A percentile compares a stretch with the other conserved stretches of the same genome.
Evolutionary conservation across 92 coral and sea anemone genomes (phyloP).

Genomic region (Zoanthus sansibaricus): DNA sequence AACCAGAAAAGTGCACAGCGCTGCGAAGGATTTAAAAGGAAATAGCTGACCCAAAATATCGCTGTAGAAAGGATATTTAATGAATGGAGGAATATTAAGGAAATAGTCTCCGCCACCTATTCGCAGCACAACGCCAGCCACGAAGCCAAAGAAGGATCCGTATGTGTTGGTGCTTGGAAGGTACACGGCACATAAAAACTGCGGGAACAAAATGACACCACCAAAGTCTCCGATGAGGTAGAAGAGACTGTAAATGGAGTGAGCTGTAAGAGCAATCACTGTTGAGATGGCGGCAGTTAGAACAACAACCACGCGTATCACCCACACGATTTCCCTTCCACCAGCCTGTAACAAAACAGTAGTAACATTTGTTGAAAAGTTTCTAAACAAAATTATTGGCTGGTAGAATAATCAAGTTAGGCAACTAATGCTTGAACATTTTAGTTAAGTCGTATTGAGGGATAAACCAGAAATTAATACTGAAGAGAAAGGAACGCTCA

Average conservation of each 20-base stretch:
- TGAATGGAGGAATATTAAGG: slow-evolving; percentile 28
- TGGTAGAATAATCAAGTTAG: no score
- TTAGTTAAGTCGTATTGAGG: no score
- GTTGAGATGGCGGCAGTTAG: slow-evolving; percentile 8
- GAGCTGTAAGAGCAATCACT: slow-evolving; percentile 9
- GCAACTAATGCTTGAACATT: no score
- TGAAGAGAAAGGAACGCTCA: no score
- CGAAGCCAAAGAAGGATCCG: slow-evolving; percentile 34
- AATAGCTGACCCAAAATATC: slow-evolving; percentile 50
- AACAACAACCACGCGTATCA: slow-evolving; percentile 9
- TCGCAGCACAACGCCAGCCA: slow-evolving; percentile 18
- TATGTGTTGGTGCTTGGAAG: slow-evolving; percentile 29
- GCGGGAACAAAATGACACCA: slow-evolving; percentile 35
- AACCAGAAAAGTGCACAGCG: slow-evolving; percentile 12
- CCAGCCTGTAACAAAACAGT: slow-evolving; percentile 4
- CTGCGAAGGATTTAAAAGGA: slow-evolving; percentile 37
- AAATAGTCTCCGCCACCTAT: slow-evolving; percentile 33
- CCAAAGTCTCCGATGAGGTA: slow-evolving; percentile 24
- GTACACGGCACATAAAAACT: slow-evolving; percentile 43
- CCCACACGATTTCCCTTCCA: slow-evolving; percentile 5
- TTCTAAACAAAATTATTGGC: no score
- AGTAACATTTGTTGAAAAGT: neutral
- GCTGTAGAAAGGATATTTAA: slow-evolving; percentile 48
- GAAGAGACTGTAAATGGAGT: slow-evolving; percentile 23
- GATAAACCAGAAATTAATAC: no score